Evolutionary conservation across 2,797 vertebrate species (phyloP), one percentile per base, ranked within the genome.

Genomic region (Brotula barbata): DNA sequence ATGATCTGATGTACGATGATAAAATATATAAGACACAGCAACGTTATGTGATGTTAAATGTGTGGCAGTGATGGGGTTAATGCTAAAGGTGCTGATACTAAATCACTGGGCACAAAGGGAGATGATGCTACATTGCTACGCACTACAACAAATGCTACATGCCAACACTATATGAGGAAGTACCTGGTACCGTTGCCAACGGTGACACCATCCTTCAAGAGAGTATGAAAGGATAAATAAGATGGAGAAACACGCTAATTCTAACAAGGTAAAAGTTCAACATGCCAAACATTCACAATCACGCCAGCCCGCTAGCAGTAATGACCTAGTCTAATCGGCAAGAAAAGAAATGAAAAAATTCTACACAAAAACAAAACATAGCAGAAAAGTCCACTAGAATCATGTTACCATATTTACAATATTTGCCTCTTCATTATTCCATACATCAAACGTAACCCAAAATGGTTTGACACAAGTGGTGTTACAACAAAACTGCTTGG

Each of bases 141-240:
- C 25, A 28, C 8, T n/a, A n/a, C n/a, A 8, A 28, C 4, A 8
- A 8, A 64, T 14, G 43, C 63, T 76, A 80, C 15, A 69, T 10
- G 51, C 74, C 78, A 78, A 51, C 53, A 21, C 53, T 48, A 61
- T 46, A 17, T 2, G 6, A 33, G 19, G 43, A 0, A 40, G 78
- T 86, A 86, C 85, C 85, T 87, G 75, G 52, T 46, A 68, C 63
- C 11, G 50, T 53, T 70, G 66, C 33, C 43, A 5, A 31, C 7
- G 47, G 43, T 3, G 79, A 58, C 6, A n/a, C 2, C 66, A 1
- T 84, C 82, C 85, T 84, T 84, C 46, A 72, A 64, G 81, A 80
- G 45, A 82, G 78, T 77, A 79, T 80, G 75, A 41, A 81, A 75
- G 43, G 60, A 80, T 46, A 75, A 65, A 78, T 58, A 41, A 77